Evolutionary conservation across 1,140 invertebrate genomes (phyloP), one percentile per base, ranked within the genome.

Genomic region (Globodera ellingtonae): DNA sequence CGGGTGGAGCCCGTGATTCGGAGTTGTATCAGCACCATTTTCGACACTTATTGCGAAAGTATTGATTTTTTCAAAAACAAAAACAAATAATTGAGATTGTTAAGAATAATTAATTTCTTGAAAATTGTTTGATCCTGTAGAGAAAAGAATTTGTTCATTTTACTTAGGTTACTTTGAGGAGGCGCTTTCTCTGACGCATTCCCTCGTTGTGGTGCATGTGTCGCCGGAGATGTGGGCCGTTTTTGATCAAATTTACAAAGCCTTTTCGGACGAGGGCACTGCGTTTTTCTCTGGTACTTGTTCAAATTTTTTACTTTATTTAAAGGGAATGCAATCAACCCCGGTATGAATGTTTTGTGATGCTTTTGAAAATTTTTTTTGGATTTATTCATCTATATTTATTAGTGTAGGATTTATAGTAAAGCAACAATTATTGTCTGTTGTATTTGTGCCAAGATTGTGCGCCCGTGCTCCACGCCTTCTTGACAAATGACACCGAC

Each of bases 391-490:
- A 21, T 75, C 72, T 35, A 86, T 71, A 65, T 46, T 52, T 52
- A 75, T 15, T 15, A 15, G 13, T 62, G n/a, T 62, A n/a, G 13
- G n/a, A 62, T 15, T 62, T n/a, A 62, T n/a, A 62, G 3, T 62
- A 62, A 72, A 72, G 44, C 8, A 69, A 3, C 44, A 65, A 66
- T 52, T 76, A 48, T 76, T 9, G 35, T 9, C n/a, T 56, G 65
- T 21, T 59, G 59, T 80, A 52, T 50, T 65, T 87, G 90, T 35
- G 35, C 35, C n/a, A 78, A 91, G 97, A 99, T 85, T 98, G 98
- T 94, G 98, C 98, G 95, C 95, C 97, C 52, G 94, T 95, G 3
- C 91, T 99, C 18, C 96, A 99, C 90, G 98, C 98, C 91, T 99
- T 98, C 89, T 93, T 99, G 47, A 97, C 95, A 3, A 94, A 98